phyloP scores from a whole-genome alignment of 2,888 invertebrate genomes.

The Terebella lapidaria region DNA sequence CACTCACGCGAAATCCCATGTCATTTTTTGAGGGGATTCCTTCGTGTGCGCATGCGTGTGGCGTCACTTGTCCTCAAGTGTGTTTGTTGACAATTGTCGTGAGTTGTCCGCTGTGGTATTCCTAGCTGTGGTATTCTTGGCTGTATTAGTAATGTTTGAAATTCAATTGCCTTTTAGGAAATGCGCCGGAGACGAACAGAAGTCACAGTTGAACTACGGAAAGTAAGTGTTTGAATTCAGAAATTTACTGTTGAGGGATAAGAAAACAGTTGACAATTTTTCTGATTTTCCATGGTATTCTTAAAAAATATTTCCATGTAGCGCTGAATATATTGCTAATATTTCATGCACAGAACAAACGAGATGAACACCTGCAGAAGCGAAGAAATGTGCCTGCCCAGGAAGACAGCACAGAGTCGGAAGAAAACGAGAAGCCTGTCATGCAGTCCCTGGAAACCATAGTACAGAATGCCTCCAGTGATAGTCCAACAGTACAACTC shows the following conservation, averaged over 20 bases:
- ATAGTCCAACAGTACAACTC: constrained; percentile 74
- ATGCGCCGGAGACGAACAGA: constrained; percentile 95
- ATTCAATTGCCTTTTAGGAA: constrained; percentile 55
- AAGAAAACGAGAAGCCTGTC: constrained; percentile 49
- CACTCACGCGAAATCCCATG: no score
- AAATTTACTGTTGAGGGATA: no score
- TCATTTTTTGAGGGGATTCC: no score
- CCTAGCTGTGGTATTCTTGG: not conserved
- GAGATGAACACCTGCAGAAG: constrained; percentile 94
- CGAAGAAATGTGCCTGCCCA: constrained; percentile 84
- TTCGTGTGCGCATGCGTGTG: no score
- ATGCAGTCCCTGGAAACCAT: constrained; percentile 65
- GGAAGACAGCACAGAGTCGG: constrained; percentile 72
- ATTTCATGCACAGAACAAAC: constrained; percentile 69
- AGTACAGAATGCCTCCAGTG: constrained; percentile 78
- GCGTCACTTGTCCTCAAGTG: no score
- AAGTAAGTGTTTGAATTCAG: constrained; percentile 54
- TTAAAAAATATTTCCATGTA: no score
- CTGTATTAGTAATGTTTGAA: not conserved
- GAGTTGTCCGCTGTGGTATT: not conserved
- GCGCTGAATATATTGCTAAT: no score
- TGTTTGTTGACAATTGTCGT: not conserved
- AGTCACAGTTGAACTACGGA: constrained; percentile 91
- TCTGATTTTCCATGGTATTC: no score
- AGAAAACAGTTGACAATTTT: no score